Conservation (phyloP, 2,888 invertebrate species). For the Neoaliturus tenellus region DNA sequence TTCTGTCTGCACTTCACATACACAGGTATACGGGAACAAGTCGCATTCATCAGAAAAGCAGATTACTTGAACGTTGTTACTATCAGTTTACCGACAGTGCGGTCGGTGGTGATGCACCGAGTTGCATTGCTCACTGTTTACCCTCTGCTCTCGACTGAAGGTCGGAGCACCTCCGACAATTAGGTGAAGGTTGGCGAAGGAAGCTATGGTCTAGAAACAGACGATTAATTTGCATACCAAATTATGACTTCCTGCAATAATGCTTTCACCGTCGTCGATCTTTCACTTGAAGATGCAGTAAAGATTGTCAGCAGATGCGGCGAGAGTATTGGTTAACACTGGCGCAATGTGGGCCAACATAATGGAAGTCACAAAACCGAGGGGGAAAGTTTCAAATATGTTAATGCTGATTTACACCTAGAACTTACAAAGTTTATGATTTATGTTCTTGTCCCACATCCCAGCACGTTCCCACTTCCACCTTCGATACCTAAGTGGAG, state of each 20-base stretch:
- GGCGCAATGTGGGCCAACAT: constrained; percentile 6
- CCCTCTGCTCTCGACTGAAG: too few relatives aligned
- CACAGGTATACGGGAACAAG: too few relatives aligned
- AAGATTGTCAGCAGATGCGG: constrained; percentile 6
- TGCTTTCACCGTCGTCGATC: constrained; percentile 32
- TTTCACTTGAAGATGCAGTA: constrained; percentile 24
- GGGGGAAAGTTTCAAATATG: constrained; percentile 22
- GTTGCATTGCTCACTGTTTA: too few relatives aligned
- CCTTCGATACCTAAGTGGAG: not conserved
- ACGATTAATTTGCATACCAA: constrained; percentile 46
- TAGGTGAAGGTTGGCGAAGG: constrained; percentile 21
- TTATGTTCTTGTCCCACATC: constrained; percentile 9
- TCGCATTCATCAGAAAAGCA: too few relatives aligned
- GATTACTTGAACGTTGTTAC: too few relatives aligned
- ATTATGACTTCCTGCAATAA: constrained; percentile 38
- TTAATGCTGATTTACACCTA: constrained; percentile 23
- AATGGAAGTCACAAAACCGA: constrained; percentile 26
- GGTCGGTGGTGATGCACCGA: too few relatives aligned
- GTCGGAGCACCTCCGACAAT: not conserved
- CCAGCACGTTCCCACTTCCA: not conserved
- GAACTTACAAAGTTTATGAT: constrained; percentile 22
- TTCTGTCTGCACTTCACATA: too few relatives aligned
- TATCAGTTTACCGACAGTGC: too few relatives aligned
- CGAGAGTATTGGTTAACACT: constrained; percentile 6
- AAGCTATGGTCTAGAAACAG: constrained; percentile 42